Evolutionary conservation across 2,888 invertebrate species (phyloP), one percentile per base, ranked within the genome.

Genomic region (Athrips mouffetella): DNA sequence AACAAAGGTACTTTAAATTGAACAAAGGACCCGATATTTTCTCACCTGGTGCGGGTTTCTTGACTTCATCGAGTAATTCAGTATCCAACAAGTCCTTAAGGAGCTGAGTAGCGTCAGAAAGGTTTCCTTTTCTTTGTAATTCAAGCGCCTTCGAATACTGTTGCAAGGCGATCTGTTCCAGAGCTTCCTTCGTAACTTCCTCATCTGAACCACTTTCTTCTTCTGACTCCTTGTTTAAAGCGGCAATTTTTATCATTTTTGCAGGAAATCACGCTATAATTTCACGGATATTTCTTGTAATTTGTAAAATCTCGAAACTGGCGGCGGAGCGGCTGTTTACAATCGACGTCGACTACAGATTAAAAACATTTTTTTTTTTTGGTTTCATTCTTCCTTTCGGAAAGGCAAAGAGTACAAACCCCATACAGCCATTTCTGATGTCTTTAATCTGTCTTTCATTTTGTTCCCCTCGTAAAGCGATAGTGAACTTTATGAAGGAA

Each of bases 81-180:
- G 92, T 92, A 48, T 91, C 90, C 20, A 93, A 67, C 10, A 96
- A 83, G 64, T 93, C 91, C 60, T 90, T 89, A 21, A 96, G 89
- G 47, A 93, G 83, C 51, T 89, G 87, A 47, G 93, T 90, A 0
- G 96, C 94, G 67, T 93, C 92, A 47, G 90, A 83, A 45, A 89
- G 75, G 55, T 92, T 90, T 7, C 92, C 91, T 62, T 91, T 90
- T 60, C 91, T 89, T 68, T 94, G 91, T 27, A 93, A 82, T 45
- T 92, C 90, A 40, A 96, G 85, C 6, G 95, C 95, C 76, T 92
- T 92, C 51, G 94, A 92, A 72, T 96, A 97, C 60, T 94, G 91
- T 45, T 93, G 91, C 42, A 94, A 87, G 0, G 94, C 95, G 58
- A 95, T 94, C 73, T 96, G 94, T 84, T 96, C 96, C 90, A 93